A percentile compares a stretch with the other conserved stretches of the same genome.
These are phyloP conservation scores for Rhagonycha lutea DNA, from an alignment of 2,888 invertebrate species.

Conservation along the genomic window DNA sequence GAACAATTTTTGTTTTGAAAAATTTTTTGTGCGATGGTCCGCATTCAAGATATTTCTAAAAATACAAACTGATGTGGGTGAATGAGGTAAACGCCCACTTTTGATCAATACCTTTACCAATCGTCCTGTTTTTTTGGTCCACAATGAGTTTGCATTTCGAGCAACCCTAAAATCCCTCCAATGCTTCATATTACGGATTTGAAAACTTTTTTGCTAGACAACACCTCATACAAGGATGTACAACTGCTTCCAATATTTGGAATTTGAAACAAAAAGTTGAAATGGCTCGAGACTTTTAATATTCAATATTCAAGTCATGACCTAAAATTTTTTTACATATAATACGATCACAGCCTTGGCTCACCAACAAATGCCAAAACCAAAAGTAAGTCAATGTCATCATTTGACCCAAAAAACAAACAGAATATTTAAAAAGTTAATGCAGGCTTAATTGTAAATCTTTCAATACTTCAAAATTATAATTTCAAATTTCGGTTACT, in stretches of 20 bases:
- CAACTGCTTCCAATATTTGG: background rate
- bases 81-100: too few species aligned
- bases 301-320: background rate
- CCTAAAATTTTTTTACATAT: background rate
- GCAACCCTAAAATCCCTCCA: background rate
- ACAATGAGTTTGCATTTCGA: too few species aligned
- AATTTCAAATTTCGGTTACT: background rate
- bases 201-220: background rate
- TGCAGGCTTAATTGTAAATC: background rate
- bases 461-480: background rate
- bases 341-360: background rate
- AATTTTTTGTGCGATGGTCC: too few species aligned
- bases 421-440: background rate
- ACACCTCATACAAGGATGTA: background rate
- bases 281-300: background rate
- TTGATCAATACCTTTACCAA: too few species aligned
- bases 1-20: too few species aligned
- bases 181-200: background rate
- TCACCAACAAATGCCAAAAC: background rate
- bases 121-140: too few species aligned
- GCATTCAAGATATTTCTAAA: too few species aligned
- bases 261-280: background rate
- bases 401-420: background rate
- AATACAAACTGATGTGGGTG: too few species aligned
- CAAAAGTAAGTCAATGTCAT: background rate